phyloP scores from a whole-genome alignment of 2,113 vertebrate species.

The Falcunculus frontatus region DNA sequence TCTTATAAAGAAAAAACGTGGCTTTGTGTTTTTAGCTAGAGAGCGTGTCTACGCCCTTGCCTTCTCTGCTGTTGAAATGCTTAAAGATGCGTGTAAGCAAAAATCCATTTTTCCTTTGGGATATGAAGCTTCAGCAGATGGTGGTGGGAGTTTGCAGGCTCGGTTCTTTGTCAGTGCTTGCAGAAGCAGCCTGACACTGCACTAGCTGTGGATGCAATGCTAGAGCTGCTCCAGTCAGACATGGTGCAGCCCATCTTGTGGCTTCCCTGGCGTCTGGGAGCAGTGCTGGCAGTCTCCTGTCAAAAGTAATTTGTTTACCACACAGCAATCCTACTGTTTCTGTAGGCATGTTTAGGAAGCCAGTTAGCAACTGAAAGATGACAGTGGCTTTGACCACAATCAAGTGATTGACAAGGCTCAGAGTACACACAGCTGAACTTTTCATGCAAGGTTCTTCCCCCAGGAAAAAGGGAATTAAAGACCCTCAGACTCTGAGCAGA shows the following conservation, averaged over 20 bases:
- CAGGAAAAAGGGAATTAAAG: neutral
- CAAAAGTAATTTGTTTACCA: slow-evolving; percentile 5
- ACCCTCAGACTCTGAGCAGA: neutral
- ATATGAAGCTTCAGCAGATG: slow-evolving; percentile 21
- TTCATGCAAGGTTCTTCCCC: neutral
- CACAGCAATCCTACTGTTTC: neutral
- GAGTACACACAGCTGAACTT: neutral
- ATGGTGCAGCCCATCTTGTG: neutral
- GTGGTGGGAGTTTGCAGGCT: slow-evolving; percentile 31
- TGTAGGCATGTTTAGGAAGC: neutral
- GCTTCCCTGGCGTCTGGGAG: neutral
- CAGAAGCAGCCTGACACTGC: neutral
- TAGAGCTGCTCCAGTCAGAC: neutral
- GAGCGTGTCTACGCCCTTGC: neutral
- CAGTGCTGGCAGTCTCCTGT: neutral
- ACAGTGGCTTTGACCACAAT: neutral
- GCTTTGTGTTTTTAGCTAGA: neutral
- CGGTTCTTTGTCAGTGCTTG: neutral
- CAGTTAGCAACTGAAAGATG: neutral
- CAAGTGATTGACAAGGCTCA: neutral
- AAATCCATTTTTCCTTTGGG: slow-evolving; percentile 14
- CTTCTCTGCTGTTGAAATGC: slow-evolving; percentile 4
- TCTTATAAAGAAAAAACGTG: neutral
- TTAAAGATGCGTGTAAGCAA: neutral
- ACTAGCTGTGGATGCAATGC: neutral